Evolutionary conservation across 2,797 vertebrate species (phyloP), one percentile per base, ranked within the genome.

Genomic region (Mormyrus hasselquistii): DNA sequence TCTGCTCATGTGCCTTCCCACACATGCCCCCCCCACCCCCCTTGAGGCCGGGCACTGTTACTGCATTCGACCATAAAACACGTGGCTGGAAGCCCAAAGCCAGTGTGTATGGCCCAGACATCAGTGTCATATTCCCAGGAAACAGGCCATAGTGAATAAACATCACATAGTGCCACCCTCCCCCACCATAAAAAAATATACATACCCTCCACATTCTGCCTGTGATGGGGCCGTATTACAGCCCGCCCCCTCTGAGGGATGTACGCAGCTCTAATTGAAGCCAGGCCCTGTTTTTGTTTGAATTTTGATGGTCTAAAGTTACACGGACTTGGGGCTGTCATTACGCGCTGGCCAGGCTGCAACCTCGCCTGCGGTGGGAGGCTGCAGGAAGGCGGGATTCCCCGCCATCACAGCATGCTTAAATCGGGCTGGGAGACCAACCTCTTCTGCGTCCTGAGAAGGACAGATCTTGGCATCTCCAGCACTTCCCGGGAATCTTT

Each of bases 241-340:
- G 53, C 6, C 79, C 69, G 25, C 87, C 49, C 16, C 44, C 88
- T 85, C 2, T 6, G 1, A 76, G n/a, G 25, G 52, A 52, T 16
- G 87, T 86, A 22, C 69, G 34, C 87, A 49, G 82, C n/a, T 19
- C 90, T 95, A 95, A 96, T 95, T 96, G 93, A 93, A 96, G 95
- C 93, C 95, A 96, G 95, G 89, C 84, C 86, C 92, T 95, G 95
- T 94, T 95, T 95, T 95, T 94, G 87, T 92, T 92, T 90, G 85
- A 90, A 89, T 94, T 94, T 94, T 94, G 94, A 93, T 94, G 92
- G 95, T 92, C 94, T 95, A 94, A 95, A 94, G 90, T 92, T 93
- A 93, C 95, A 95, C 92, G 95, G 94, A 92, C 93, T 94, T 92
- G 92, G 92, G 89, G 92, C 91, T 94, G 92, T 93, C 88, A 89